Base-by-base conservation (phyloP, 2,888 invertebrate genomes). In the Andrena dorsata region DNA sequence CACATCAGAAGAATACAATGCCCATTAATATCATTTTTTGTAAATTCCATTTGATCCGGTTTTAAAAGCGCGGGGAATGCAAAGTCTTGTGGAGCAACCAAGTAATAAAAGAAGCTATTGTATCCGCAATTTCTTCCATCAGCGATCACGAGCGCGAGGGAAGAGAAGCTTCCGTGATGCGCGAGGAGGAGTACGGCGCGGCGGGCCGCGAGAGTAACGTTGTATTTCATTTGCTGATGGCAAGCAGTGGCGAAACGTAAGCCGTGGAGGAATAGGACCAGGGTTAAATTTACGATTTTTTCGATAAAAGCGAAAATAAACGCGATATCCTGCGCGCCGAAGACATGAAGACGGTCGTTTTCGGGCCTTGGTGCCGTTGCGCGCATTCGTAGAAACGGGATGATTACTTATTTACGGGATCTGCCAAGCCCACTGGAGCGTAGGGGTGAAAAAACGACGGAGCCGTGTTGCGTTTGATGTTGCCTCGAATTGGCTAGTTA, bases 351-450 rank as follows among this genome's bases (percentile, higher is more conserved):
- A 66, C 76, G 82, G 83, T 84, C 83, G 80, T 77, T 72, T 74
- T 68, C 60, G 73, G 61, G 74, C 70, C 82, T 79, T 81, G 63
- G 68, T 69, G 69, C 47, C 65, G 41, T 30, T 70, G 66, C 63
- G 77, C 81, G 77, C 78, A 78, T 88, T 85, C 85, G 73, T 41
- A 70, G 85, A 88, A 88, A 84, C 80, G 71, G 66, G 64, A 81
- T 70, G 88, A 88, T 88, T 85, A 88, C 88, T 88, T 88, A 88
- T 87, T 88, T 88, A 88, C 64, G 80, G 41, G 61, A 20, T 8
- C 71, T 63, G 65, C 60, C 74, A 23, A 49, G 30, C 23, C 0
- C 53, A 16, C 53, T 51, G 47, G 16, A 13, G 35, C 5, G 41
- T 26, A 26, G 35, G 8, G 63, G 58, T 10, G 60, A 53, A 49